Conservation (phyloP, 2,113 vertebrate genomes). For the Hypomesus transpacificus region DNA sequence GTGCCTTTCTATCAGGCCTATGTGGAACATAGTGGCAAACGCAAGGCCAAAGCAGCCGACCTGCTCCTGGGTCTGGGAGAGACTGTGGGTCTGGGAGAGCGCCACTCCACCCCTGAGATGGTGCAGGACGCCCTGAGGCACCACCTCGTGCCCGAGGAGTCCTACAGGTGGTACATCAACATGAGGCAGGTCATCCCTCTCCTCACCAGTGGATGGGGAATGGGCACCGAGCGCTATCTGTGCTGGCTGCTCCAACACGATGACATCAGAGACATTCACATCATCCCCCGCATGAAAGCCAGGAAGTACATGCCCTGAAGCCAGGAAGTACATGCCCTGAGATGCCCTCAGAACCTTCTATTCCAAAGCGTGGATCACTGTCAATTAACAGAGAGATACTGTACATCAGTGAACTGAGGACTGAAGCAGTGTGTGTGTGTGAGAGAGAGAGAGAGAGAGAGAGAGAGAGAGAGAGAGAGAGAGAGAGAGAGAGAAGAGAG, state of each 20-base stretch:
- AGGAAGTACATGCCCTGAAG: slow-evolving; percentile 74
- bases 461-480: no score
- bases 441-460: no score
- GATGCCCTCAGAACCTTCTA: no score
- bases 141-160: slow-evolving; percentile 67
- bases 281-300: slow-evolving; percentile 75
- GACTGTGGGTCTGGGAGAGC: slow-evolving; percentile 75
- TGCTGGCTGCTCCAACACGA: slow-evolving; percentile 76
- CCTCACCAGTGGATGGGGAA: slow-evolving; percentile 76
- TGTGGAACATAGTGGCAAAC: slow-evolving; percentile 57
- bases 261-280: slow-evolving; percentile 73
- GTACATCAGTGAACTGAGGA: no score
- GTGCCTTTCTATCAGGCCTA: slow-evolving; percentile 79
- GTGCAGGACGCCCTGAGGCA: slow-evolving; percentile 70
- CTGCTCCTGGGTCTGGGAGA: slow-evolving; percentile 75
- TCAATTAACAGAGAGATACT: no score
- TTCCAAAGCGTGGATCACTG: no score
- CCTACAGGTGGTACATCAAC: slow-evolving; percentile 74
- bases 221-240: slow-evolving; percentile 75
- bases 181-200: slow-evolving; percentile 70
- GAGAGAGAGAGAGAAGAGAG: not conserved
- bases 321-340: slow-evolving; percentile 49
- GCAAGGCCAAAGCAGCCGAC: slow-evolving; percentile 74
- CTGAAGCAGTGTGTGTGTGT: no score
- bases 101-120: slow-evolving; percentile 67